These are phyloP conservation scores for Diuraphis noxia DNA, from an alignment of 1,140 invertebrate species.

Conservation along the genomic window DNA sequence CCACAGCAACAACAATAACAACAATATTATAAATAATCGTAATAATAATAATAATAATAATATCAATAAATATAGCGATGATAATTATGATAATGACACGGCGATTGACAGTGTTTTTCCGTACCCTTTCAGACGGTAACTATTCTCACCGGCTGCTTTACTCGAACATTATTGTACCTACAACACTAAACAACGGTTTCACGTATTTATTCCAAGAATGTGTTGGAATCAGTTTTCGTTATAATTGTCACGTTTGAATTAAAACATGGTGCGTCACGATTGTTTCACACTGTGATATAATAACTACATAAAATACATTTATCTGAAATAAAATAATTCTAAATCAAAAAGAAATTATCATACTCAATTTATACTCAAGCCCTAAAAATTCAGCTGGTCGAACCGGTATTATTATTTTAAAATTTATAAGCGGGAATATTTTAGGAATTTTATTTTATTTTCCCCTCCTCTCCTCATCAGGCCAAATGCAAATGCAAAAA, in stretches of 20 bases:
- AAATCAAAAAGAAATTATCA: not conserved
- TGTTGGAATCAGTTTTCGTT: not conserved
- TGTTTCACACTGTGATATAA: not conserved
- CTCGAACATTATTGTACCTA: not conserved
- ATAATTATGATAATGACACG: not conserved
- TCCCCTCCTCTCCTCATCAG: too few relatives aligned
- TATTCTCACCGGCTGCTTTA: not conserved
- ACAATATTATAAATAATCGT: not conserved
- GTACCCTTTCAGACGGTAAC: not conserved
- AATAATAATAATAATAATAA: not conserved
- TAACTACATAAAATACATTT: not conserved
- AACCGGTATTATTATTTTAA: not conserved
- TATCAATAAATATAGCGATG: not conserved
- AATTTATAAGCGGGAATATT: too few relatives aligned
- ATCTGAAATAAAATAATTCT: too few relatives aligned
- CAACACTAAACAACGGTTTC: not conserved
- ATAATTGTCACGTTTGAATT: not conserved
- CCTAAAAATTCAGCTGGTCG: not conserved
- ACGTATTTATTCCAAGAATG: not conserved
- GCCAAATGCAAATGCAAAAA: too few relatives aligned
- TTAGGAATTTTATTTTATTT: not conserved
- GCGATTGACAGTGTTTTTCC: not conserved
- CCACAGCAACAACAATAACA: not conserved
- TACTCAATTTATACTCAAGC: not conserved
- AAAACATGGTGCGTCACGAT: not conserved